Evolutionary conservation across 2,797 vertebrate genomes (phyloP), one percentile per base, ranked within the genome.

Genomic region (Cirrhinus molitorella): DNA sequence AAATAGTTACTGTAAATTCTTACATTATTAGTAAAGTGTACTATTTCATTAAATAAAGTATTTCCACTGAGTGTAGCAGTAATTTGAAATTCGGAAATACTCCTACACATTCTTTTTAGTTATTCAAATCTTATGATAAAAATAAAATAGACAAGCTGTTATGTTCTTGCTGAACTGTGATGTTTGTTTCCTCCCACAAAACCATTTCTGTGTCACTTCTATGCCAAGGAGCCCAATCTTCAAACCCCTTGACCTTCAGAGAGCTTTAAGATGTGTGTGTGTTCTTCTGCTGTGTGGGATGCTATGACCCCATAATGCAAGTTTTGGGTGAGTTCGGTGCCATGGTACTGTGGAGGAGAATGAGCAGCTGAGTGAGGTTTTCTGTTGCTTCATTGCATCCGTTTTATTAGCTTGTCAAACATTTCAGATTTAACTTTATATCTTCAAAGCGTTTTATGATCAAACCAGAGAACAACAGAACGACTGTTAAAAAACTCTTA

Each of bases 291-390:
- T 21, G 45, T 74, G 57, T 81, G 57, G 28, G 80, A 65, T 81
- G 70, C 14, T 73, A 10, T 28, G 3, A 74, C 43, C 55, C 53
- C 14, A 63, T 59, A 61, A 47, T 61, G 43, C 3, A 59, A 31
- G 67, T 74, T 74, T 81, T 65, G 17, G 45, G 43, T 79, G 28
- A 34, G 25, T 65, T 65, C 40, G 66, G 61, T 79, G 57, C 4
- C 45, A 31, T 40, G 28, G 10, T 70, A 4, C 79, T 72, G 68
- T 63, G 55, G 28, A 49, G 21, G 43, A 63, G 14, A 49, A 21
- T 7, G 5, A 17, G 51, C 43, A 47, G 53, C 37, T 28, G 49
- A 43, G 9, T 31, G 19, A 19, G 45, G 55, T 37, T 71, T 71
- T 47, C 51, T 14, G 55, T 49, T 81, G 25, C 79, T 61, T 80